Conservation (phyloP, 2,113 vertebrate species). For the Camelus bactrianus region DNA sequence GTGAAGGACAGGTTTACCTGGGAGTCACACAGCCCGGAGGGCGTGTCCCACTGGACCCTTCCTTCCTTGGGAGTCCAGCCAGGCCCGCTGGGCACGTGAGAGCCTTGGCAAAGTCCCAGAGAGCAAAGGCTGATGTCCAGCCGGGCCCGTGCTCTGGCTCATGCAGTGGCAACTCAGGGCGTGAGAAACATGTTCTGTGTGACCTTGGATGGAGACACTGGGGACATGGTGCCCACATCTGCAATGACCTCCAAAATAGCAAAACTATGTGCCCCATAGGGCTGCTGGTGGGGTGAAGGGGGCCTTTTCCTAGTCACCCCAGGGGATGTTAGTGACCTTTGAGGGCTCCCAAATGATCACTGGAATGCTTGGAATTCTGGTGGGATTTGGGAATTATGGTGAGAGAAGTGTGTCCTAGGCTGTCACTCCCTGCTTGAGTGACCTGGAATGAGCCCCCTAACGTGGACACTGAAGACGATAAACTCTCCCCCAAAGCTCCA, state of each 20-base stretch:
- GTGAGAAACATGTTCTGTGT: neutral
- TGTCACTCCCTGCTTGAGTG: neutral
- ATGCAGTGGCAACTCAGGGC: accelerated
- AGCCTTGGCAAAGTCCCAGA: neutral
- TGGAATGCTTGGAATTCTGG: neutral
- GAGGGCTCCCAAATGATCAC: neutral
- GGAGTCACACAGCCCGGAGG: neutral
- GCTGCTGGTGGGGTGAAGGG: accelerated
- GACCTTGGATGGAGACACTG: neutral
- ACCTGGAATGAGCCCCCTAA: neutral
- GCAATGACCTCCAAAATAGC: neutral
- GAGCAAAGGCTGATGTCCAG: neutral
- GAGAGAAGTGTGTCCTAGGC: neutral
- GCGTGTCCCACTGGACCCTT: neutral
- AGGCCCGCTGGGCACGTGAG: neutral
- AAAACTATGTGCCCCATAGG: neutral
- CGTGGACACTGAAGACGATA: neutral
- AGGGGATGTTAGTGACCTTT: accelerated
- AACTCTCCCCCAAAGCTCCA: neutral
- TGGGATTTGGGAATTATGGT: neutral
- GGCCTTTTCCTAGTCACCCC: no score
- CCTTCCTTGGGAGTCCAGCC: neutral
- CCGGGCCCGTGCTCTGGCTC: neutral
- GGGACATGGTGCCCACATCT: neutral
- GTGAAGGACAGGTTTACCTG: neutral